Evolutionary conservation across 2,888 invertebrate genomes (phyloP), one percentile per base, ranked within the genome.

Genomic region (Drosophila infuscata): DNA sequence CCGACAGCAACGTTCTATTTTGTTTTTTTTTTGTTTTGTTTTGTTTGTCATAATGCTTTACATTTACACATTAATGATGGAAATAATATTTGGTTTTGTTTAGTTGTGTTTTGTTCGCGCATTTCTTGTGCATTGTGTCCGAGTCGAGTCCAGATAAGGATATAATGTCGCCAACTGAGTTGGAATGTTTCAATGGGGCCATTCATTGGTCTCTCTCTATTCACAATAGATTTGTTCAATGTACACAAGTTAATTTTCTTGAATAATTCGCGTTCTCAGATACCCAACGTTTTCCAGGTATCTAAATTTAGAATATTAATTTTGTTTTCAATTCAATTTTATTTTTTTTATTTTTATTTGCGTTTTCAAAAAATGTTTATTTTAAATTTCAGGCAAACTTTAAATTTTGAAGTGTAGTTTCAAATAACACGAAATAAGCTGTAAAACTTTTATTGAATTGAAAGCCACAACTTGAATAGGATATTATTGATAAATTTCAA

Each of bases 91-190:
- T 15, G 35, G 46, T 33, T 43, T 41, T 7, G 15, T 33, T n/a
- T 15, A 3, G 33, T 35, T 17, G 1, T 35, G 35, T 35, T 36
- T 4, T 25, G 33, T 25, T 49, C n/a, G 12, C 56, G 3, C 5
- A 20, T 35, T 65, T 65, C 6, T 8, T 12, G 52, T 20, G 32
- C 48, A 48, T 43, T 43, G 43, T 20, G 43, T 43, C 11, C 43
- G 11, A 35, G 12, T 38, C 17, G 38, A 17, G 17, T 38, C 38
- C 17, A 43, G n/a, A 20, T 32, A 51, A 32, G n/a, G 11, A n/a
- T 29, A 30, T 61, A 4, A 41, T 33, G 12, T 25, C n/a, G 25
- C 33, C n/a, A 57, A 69, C 36, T 69, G 46, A 48, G 38, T n/a
- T 54, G 41, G 25, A 36, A 53, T 52, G 20, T 20, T 46, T 15